Percentiles rank a stretch among this genome's conserved stretches.
phyloP scores from a whole-genome alignment of 2,888 invertebrate genomes.

The Arctia plantaginis region DNA sequence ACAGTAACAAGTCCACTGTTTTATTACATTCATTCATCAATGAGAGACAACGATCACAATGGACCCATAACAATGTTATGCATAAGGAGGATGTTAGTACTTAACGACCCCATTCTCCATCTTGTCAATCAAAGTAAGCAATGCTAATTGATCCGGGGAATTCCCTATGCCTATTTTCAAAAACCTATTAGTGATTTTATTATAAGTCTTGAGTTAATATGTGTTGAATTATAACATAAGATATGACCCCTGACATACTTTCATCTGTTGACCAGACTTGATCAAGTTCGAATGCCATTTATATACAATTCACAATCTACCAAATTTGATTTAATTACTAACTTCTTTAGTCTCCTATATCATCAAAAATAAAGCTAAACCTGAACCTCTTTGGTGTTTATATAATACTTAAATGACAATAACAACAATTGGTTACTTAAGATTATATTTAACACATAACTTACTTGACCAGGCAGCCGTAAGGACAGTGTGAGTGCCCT shows the following conservation, averaged over 20 bases:
- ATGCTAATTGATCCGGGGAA: not conserved
- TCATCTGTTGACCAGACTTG: no score
- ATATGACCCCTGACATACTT: no score
- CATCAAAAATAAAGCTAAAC: not conserved
- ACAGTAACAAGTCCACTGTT: no score
- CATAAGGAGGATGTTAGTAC: no score
- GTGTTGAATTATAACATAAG: no score
- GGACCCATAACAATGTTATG: no score
- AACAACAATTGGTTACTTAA: constrained; percentile 9
- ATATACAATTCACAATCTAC: not conserved
- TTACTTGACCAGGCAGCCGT: constrained; percentile 59
- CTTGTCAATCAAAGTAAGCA: not conserved
- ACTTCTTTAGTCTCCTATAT: not conserved
- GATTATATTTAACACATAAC: constrained; percentile 31
- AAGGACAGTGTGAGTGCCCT: constrained; percentile 78
- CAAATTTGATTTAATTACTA: not conserved
- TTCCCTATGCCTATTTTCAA: not conserved
- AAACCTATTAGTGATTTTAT: no score
- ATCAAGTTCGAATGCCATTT: not conserved
- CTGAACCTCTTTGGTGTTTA: not conserved
- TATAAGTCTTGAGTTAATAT: no score
- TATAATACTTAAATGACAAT: not conserved
- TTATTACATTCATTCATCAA: no score
- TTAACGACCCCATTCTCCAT: not conserved
- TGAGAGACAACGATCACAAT: no score